These are phyloP conservation scores for Brachylomia viminalis DNA, from an alignment of 2,888 invertebrate species.

Conservation along the genomic window DNA sequence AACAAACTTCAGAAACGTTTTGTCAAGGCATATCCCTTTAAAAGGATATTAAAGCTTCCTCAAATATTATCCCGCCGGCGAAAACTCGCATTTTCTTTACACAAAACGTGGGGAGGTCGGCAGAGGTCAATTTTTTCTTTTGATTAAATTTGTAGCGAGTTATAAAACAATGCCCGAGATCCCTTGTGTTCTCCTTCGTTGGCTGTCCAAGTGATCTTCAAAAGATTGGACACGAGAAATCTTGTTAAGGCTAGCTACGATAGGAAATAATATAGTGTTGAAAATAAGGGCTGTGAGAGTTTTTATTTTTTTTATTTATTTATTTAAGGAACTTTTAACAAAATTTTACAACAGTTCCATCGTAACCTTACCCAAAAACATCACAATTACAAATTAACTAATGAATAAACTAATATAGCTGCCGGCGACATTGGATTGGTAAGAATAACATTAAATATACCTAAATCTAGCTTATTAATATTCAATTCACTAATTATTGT, in stretches of 20 bases:
- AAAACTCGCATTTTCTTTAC: slow-evolving; percentile 33
- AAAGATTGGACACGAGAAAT: slow-evolving; percentile 55
- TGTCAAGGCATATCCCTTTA: slow-evolving; percentile 36
- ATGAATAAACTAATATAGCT: no score
- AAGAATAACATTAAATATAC: no score
- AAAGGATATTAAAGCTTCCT: slow-evolving; percentile 40
- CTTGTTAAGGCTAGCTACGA: slow-evolving; percentile 34
- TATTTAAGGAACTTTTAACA: no score
- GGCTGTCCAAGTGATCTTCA: slow-evolving; percentile 48
- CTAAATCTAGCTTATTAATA: no score
- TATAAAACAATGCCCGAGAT: slow-evolving; percentile 49
- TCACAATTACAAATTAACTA: no score
- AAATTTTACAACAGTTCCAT: no score
- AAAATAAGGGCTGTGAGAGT: slow-evolving; percentile 1
- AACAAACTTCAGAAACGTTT: slow-evolving; percentile 33
- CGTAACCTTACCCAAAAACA: no score
- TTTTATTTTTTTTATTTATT: no score
- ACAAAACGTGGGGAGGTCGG: slow-evolving; percentile 26
- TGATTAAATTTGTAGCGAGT: slow-evolving; percentile 61
- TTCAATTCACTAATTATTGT: no score
- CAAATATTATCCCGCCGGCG: slow-evolving; percentile 14
- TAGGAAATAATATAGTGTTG: slow-evolving; percentile 26
- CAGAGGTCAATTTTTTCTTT: slow-evolving; percentile 56
- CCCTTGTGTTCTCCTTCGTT: slow-evolving; percentile 38
- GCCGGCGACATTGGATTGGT: no score